Conservation (phyloP, 1,140 invertebrate genomes). For the Papilio machaon region DNA sequence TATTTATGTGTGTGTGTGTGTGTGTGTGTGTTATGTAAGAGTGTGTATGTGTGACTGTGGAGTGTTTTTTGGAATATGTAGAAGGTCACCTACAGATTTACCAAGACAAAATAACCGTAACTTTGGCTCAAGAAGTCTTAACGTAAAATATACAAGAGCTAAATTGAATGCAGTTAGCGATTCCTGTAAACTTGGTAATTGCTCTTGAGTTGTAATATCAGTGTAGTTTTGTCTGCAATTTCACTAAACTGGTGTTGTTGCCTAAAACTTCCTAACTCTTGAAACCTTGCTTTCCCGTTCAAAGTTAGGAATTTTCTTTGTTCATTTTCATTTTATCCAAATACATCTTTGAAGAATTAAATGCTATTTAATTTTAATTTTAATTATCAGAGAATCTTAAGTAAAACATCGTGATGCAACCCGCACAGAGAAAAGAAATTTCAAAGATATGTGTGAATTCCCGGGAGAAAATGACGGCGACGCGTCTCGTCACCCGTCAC, state of each 20-base stretch:
- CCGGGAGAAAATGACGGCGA: no score
- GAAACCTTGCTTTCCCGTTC: not conserved
- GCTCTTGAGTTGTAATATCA: slow-evolving; percentile 7
- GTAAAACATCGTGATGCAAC: not conserved
- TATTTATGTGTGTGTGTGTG: no score
- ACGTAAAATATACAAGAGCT: not conserved
- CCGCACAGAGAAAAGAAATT: no score
- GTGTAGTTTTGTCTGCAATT: slow-evolving; percentile 19
- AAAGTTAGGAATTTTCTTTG: not conserved
- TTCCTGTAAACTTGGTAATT: slow-evolving; percentile 12
- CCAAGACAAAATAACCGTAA: not conserved
- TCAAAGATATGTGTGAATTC: no score
- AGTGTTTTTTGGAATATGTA: no score
- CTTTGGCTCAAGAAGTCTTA: not conserved
- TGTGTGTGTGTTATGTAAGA: no score
- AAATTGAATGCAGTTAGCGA: slow-evolving; percentile 23
- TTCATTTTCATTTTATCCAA: not conserved
- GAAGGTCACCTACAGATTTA: not conserved
- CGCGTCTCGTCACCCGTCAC: no score
- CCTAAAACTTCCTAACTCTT: slow-evolving; percentile 14
- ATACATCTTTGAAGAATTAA: not conserved
- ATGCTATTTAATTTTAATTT: not conserved
- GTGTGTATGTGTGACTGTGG: no score
- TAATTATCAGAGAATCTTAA: not conserved
- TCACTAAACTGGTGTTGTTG: slow-evolving; percentile 17